These are phyloP conservation scores for Puma concolor DNA, from an alignment of 2,113 vertebrate genomes.

Conservation along the genomic window DNA sequence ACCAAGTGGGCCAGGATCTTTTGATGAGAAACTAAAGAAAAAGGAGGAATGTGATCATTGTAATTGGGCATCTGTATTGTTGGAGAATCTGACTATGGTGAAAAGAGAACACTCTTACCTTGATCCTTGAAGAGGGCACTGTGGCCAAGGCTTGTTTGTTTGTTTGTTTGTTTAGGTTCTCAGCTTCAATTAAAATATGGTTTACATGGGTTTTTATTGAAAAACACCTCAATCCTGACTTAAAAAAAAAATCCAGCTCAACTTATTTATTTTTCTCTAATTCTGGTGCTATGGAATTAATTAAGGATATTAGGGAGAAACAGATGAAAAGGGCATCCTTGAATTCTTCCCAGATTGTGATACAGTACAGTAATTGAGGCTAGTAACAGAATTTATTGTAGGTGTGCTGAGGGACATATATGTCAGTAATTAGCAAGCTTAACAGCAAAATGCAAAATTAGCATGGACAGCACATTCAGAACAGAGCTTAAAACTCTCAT, in stretches of 20 bases:
- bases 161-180: neutral
- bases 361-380: neutral
- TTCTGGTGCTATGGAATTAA: neutral
- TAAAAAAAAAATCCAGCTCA: neutral
- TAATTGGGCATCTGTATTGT: neutral
- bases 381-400: constrained; percentile 10
- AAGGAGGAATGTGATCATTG: neutral
- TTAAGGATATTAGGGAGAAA: constrained; percentile 14
- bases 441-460: constrained; percentile 34
- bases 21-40: neutral
- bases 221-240: neutral
- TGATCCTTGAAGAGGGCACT: neutral
- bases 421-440: constrained; percentile 44
- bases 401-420: neutral
- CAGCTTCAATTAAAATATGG: neutral
- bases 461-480: constrained; percentile 26
- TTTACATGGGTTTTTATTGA: neutral
- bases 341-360: neutral
- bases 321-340: neutral
- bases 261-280: neutral
- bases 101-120: neutral
- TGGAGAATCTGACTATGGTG: neutral
- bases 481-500: neutral
- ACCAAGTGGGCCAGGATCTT: neutral
- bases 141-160: neutral